These are phyloP conservation scores for Rhorus exstirpatorius DNA, from an alignment of 2,888 invertebrate species.

Conservation along the genomic window DNA sequence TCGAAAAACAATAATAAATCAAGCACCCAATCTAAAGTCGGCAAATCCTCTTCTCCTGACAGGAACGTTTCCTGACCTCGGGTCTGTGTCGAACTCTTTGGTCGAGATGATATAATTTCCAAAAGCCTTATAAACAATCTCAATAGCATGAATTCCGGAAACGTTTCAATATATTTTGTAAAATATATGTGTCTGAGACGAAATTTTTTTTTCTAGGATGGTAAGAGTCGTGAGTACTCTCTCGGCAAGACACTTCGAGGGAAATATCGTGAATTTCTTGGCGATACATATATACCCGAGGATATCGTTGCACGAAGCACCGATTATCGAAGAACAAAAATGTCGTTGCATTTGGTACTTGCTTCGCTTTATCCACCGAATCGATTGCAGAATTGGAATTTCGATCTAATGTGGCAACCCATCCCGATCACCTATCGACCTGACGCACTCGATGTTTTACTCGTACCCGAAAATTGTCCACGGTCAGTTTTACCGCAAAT, in stretches of 20 bases:
- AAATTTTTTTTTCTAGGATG: conserved; percentile 50
- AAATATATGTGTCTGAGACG: too few species aligned
- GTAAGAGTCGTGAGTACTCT: conserved; percentile 68
- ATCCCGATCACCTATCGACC: conserved; percentile 57
- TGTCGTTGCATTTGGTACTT: conserved; percentile 71
- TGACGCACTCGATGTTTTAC: conserved; percentile 67
- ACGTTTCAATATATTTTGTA: too few species aligned
- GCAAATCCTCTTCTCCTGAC: too few species aligned
- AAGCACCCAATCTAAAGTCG: too few species aligned
- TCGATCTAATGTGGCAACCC: conserved; percentile 71
- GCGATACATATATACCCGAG: conserved; percentile 56
- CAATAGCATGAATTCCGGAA: too few species aligned
- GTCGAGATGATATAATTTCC: too few species aligned
- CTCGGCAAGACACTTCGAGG: conserved; percentile 63
- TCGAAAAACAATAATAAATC: too few species aligned
- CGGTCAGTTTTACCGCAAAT: conserved; percentile 59
- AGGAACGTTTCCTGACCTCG: too few species aligned
- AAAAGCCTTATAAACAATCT: too few species aligned
- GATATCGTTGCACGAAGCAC: conserved; percentile 71
- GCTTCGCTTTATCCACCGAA: conserved; percentile 73
- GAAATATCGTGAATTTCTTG: conserved; percentile 67
- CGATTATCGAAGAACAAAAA: conserved; percentile 67
- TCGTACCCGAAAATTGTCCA: conserved; percentile 71
- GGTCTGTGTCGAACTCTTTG: too few species aligned
- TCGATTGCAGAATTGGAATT: conserved; percentile 69